Percentiles rank a stretch among this genome's conserved stretches.
phyloP scores from a whole-genome alignment of 2,888 invertebrate species.

The Boloria euphrosyne region DNA sequence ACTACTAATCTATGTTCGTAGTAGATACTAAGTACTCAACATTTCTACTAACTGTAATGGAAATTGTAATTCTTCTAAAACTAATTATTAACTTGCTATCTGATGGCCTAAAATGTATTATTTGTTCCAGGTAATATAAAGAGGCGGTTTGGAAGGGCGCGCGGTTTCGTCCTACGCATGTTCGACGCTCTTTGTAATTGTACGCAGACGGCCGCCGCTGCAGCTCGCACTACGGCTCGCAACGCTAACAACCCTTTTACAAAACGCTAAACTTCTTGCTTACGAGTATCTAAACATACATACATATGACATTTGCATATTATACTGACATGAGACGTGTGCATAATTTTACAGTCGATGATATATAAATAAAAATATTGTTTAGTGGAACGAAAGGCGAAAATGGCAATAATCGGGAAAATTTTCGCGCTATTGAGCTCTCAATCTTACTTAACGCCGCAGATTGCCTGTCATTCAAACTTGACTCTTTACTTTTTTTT shows the following conservation, averaged over 20 bases:
- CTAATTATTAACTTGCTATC: background rate
- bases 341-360: background rate
- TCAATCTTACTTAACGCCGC: too few species aligned
- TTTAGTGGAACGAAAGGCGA: too few species aligned
- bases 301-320: background rate
- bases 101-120: background rate
- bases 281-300: background rate
- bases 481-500: too few species aligned
- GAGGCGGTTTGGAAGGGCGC: constrained; percentile 82
- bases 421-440: too few species aligned
- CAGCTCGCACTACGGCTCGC: constrained; percentile 75
- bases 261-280: constrained; percentile 61
- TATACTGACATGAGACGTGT: constrained; percentile 1
- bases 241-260: constrained; percentile 65
- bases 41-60: too few species aligned
- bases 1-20: too few species aligned
- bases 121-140: constrained; percentile 78
- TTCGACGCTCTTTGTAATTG: constrained; percentile 85
- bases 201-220: constrained; percentile 82
- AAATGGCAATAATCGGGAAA: too few species aligned
- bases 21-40: too few species aligned
- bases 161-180: constrained; percentile 83
- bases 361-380: too few species aligned
- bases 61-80: too few species aligned
- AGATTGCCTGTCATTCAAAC: too few species aligned